These are phyloP conservation scores for Pseudolaguvia tuberculata DNA, from an alignment of 2,113 vertebrate genomes.

Conservation along the genomic window DNA sequence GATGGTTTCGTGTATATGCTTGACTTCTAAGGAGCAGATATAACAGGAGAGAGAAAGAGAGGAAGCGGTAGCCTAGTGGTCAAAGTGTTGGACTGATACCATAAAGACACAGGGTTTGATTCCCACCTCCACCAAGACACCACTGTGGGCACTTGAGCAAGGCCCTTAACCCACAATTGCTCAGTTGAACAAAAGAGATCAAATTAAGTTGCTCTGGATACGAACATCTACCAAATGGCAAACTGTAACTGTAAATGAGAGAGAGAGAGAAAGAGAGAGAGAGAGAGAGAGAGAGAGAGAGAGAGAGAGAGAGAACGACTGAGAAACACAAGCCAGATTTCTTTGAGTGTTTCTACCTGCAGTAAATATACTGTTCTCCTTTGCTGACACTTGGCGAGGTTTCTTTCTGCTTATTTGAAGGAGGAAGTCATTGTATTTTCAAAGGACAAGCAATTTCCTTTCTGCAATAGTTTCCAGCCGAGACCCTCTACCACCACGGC, in stretches of 20 bases:
- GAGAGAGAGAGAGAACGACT: constrained; percentile 8
- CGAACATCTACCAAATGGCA: too few species aligned
- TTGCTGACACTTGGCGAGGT: constrained; percentile 41
- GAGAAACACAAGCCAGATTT: constrained; percentile 8
- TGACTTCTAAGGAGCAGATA: neutral
- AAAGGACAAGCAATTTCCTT: constrained; percentile 58
- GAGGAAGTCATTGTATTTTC: constrained; percentile 52
- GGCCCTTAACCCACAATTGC: too few species aligned
- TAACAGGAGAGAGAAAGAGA: constrained; percentile 19
- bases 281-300: constrained; percentile 21
- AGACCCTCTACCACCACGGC: constrained; percentile 22
- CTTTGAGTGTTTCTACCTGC: constrained; percentile 16
- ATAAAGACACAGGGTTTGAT: too few species aligned
- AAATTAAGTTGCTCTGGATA: too few species aligned
- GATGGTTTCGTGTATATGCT: constrained; percentile 48
- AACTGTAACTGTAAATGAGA: too few species aligned
- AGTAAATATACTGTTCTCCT: constrained; percentile 53
- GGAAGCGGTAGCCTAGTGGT: too few species aligned
- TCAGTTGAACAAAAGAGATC: too few species aligned
- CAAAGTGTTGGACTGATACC: too few species aligned
- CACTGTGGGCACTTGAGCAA: too few species aligned
- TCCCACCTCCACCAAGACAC: too few species aligned
- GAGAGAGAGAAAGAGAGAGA: too few species aligned
- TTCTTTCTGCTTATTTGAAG: constrained; percentile 52
- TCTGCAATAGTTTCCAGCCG: constrained; percentile 51